Evolutionary conservation across 2,113 vertebrate species (phyloP).

Genomic region (Chinchilla lanigera): DNA sequence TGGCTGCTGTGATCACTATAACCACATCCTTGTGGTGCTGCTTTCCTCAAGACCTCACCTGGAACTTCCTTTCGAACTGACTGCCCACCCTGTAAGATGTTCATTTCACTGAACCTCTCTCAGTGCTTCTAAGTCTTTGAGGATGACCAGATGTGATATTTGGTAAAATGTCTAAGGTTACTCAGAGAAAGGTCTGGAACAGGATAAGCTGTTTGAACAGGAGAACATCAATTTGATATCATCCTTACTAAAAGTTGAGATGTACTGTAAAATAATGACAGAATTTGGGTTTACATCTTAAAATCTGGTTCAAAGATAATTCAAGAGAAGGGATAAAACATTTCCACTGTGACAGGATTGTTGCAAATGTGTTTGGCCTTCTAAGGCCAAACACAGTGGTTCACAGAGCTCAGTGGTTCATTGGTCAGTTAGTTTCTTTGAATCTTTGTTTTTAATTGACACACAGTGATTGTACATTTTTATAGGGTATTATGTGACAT

Average conservation of each 20-base stretch:
- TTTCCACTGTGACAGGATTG: constrained; percentile 33
- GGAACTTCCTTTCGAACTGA: constrained; percentile 35
- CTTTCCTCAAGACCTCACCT: constrained; percentile 42
- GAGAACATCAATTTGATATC: constrained; percentile 8
- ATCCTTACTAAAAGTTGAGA: neutral
- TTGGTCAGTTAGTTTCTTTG: neutral
- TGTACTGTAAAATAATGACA: constrained; percentile 14
- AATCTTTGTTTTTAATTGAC: neutral
- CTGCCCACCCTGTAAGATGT: neutral
- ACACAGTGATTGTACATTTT: neutral
- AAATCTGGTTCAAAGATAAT: constrained; percentile 55
- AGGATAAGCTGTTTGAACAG: neutral
- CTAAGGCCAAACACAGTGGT: no score
- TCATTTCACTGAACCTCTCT: neutral
- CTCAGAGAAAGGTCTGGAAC: neutral
- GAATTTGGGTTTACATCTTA: neutral
- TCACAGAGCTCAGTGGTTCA: neutral
- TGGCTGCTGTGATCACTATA: neutral
- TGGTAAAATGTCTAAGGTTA: neutral
- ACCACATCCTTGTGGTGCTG: neutral
- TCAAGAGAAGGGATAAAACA: constrained; percentile 6
- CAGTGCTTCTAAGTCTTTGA: constrained; percentile 19
- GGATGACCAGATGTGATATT: neutral
- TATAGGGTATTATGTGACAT: neutral
- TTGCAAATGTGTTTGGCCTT: constrained; percentile 25